These are phyloP conservation scores for Rhagologus leucostigma DNA, from an alignment of 2,113 vertebrate species.

Conservation along the genomic window DNA sequence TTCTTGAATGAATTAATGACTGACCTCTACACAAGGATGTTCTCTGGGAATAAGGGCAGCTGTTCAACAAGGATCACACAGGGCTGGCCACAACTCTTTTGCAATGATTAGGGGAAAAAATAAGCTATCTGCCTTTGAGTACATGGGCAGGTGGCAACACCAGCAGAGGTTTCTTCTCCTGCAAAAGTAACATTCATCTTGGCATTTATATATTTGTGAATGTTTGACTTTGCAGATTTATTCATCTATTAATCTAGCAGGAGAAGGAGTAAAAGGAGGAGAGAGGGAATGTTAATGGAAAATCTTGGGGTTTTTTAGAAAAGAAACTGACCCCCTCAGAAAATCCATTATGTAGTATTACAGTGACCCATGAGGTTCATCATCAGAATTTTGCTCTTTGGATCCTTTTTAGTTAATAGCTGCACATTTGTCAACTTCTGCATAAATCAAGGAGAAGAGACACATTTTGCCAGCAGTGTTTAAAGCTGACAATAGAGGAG, in stretches of 20 bases:
- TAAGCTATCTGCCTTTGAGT: not conserved
- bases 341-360: constrained; percentile 1
- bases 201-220: not conserved
- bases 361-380: not conserved
- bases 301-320: not conserved
- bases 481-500: not conserved
- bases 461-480: not conserved
- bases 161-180: not conserved
- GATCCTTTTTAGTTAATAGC: not conserved
- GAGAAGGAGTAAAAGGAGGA: not conserved
- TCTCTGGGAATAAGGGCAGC: not conserved
- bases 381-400: not conserved
- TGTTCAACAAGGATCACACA: not conserved
- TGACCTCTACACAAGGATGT: not conserved
- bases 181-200: not conserved
- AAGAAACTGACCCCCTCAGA: not conserved
- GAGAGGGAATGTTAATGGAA: constrained; percentile 49
- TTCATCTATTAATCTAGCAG: not conserved
- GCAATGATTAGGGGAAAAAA: not conserved
- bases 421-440: not conserved
- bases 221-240: constrained; percentile 49
- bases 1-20: not conserved
- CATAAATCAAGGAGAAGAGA: not conserved
- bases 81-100: not conserved
- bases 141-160: not conserved